Base-by-base conservation (phyloP, 2,888 invertebrate species). In the Thecocarcelia acutangulata region DNA sequence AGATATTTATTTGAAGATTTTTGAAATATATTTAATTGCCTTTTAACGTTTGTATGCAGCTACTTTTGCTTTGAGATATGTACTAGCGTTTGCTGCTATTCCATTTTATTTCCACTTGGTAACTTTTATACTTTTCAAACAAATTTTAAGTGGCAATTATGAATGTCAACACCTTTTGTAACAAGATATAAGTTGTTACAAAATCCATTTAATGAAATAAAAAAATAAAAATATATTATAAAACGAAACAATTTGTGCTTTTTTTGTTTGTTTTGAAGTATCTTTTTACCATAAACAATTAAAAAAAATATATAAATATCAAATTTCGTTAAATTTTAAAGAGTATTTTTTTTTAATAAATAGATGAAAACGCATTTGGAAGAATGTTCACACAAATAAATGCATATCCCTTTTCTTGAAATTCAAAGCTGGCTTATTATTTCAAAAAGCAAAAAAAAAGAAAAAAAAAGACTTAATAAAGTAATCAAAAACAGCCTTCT, bases 321-420 rank as follows among this genome's bases (percentile, higher is more conserved):
- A 68, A 59, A 59, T 75, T 50, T 44, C 66, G 4, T 28, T 12
- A 21, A 13, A 66, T 3, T 33, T 5, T 33, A 24, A 5, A 19
- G 11, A 50, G 63, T 52, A 21, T 19, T 54, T 37, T 19, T 54
- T 37, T 28, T 40, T 46, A 9, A 54, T 54, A 42, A 63, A 42
- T 21, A 56, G 12, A 24, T 11, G 56, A 24, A 58, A 3, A 28
- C n/a, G 21, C 3, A n/a, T n/a, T 17, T 13, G 56, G 50, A 50
- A 42, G 58, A 75, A 52, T 24, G 54, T 37, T 9, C 33, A 56
- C 8, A 56, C 70, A 70, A 64, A 33, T 48, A 58, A 72, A 33
- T 78, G 50, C 66, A 50, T 24, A 24, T 72, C 58, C 50, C 70
- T n/a, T n/a, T n/a, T n/a, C n/a, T 50, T 79, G 72, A 66, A 79